These are phyloP conservation scores for Dendroctonus ponderosae DNA, from an alignment of 1,140 invertebrate genomes.

Conservation along the genomic window DNA sequence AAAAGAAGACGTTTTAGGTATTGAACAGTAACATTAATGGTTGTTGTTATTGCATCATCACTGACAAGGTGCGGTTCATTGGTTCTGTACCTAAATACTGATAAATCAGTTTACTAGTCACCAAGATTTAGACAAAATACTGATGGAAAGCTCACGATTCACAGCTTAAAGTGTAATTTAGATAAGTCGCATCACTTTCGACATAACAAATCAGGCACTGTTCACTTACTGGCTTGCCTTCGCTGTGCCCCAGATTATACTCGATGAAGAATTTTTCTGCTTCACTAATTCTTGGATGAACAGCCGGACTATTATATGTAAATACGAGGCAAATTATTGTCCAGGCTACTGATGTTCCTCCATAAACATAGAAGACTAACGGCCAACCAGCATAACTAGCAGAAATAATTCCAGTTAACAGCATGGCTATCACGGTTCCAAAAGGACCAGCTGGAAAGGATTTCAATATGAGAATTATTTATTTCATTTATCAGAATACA, in stretches of 20 bases:
- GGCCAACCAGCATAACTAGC: conserved; percentile 71
- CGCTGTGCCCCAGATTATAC: conserved; percentile 39
- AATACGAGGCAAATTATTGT: conserved; percentile 61
- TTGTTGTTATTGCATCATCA: too few species aligned
- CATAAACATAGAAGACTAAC: conserved; percentile 75
- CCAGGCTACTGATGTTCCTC: conserved; percentile 62
- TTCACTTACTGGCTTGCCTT: conserved; percentile 12
- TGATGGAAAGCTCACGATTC: too few species aligned
- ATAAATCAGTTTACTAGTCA: too few species aligned
- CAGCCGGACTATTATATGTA: conserved; percentile 65
- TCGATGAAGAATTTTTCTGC: conserved; percentile 66
- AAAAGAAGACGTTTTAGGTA: not conserved
- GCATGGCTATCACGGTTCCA: conserved; percentile 71
- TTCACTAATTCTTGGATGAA: conserved; percentile 59
- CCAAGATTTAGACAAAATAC: too few species aligned
- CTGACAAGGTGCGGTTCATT: too few species aligned
- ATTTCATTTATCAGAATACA: too few species aligned
- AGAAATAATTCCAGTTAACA: conserved; percentile 66
- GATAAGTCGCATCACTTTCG: too few species aligned
- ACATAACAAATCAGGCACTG: too few species aligned
- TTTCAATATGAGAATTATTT: not conserved
- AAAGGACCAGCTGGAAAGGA: conserved; percentile 61
- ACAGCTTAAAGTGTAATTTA: too few species aligned
- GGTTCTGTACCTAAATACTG: too few species aligned
- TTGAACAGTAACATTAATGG: too few species aligned